A percentile compares a stretch with the other conserved stretches of the same genome.
Evolutionary conservation across 1,140 invertebrate species (phyloP).

Genomic region (Alviniconcha marisindica): DNA sequence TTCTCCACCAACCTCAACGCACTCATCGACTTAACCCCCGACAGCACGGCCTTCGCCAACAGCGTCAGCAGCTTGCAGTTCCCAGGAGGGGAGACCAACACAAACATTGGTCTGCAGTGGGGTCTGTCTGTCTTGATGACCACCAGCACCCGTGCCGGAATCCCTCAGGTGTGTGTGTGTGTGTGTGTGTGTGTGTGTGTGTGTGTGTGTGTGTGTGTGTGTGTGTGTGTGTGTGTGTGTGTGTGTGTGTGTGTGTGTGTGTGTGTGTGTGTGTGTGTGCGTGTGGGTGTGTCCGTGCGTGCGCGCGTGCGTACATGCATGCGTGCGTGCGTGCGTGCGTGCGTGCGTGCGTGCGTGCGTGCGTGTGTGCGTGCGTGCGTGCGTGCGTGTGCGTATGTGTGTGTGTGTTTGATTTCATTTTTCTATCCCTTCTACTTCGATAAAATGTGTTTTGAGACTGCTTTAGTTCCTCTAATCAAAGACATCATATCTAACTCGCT

Average conservation of each 20-base stretch:
- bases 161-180: not conserved
- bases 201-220: not conserved
- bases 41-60: not conserved
- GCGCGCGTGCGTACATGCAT: no score
- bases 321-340: no score
- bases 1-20: not conserved
- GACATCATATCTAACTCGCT: no score
- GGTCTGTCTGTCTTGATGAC: not conserved
- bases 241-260: not conserved
- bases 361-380: no score
- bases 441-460: no score
- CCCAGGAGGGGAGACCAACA: constrained; percentile 9
- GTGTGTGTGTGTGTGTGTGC: not conserved
- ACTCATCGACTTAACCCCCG: not conserved
- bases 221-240: not conserved
- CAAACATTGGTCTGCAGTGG: constrained; percentile 8
- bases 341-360: no score
- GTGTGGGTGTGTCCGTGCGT: not conserved
- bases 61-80: not conserved
- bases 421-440: no score
- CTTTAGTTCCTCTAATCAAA: no score
- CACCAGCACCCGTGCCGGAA: not conserved
- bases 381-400: no score
- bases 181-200: not conserved
- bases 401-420: no score